Conservation (phyloP, 2,113 vertebrate genomes). For the Bungarus multicinctus region DNA sequence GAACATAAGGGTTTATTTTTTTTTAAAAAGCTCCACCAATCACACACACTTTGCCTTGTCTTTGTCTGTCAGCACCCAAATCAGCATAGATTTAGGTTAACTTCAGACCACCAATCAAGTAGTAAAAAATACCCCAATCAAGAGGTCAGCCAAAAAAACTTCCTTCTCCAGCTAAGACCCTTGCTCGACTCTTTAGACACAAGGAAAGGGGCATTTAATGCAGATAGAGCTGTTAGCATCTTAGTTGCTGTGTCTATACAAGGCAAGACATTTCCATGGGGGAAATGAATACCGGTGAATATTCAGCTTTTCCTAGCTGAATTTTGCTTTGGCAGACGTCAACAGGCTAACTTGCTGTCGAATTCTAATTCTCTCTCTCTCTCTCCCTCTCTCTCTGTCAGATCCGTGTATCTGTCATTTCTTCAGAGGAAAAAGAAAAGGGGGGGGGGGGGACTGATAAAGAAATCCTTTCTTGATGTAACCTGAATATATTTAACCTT, state of each 20-base stretch:
- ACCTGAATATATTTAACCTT: too few species aligned
- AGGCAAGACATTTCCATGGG: neutral
- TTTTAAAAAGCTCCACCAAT: neutral
- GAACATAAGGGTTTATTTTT: too few species aligned
- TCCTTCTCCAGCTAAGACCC: slow-evolving; percentile 10
- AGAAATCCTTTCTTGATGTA: too few species aligned
- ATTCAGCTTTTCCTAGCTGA: neutral
- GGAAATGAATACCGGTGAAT: neutral
- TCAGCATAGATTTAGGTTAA: too few species aligned
- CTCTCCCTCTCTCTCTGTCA: too few species aligned
- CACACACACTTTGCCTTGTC: neutral
- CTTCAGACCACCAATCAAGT: too few species aligned
- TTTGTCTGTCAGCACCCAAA: neutral
- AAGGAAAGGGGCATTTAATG: slow-evolving; percentile 6
- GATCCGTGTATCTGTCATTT: too few species aligned
- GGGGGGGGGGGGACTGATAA: too few species aligned
- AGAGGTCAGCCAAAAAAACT: neutral
- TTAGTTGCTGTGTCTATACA: neutral
- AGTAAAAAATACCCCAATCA: too few species aligned
- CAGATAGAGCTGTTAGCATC: neutral
- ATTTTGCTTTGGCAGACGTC: slow-evolving; percentile 5
- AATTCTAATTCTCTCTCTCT: too few species aligned
- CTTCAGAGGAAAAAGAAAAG: too few species aligned
- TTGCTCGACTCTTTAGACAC: neutral
- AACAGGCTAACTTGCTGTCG: neutral